phyloP scores from a whole-genome alignment of 92 coral and sea anemone species.

The Umimayanthus kanabou region DNA sequence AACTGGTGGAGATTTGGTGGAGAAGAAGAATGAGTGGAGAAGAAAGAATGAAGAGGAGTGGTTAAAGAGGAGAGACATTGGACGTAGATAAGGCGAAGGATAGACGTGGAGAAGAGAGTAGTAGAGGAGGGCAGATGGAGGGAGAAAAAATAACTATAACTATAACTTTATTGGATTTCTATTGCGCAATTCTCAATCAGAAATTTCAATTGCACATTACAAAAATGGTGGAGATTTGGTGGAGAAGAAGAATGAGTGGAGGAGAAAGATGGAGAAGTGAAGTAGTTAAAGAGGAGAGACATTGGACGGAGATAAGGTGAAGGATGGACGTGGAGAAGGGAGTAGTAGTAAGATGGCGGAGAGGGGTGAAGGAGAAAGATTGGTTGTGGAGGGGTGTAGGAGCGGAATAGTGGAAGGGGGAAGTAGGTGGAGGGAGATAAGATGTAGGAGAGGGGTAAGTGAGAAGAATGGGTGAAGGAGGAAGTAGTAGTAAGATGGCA shows the following conservation, averaged over 20 bases:
- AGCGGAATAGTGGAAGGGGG: conserved; percentile 11
- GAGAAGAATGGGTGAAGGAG: not conserved
- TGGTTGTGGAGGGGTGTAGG: not conserved
- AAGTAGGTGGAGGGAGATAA: conserved; percentile 8
- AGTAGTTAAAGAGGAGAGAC: conserved; percentile 10
- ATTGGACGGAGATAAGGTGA: not conserved
- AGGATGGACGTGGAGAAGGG: not conserved
- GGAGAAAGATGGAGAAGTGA: not conserved
- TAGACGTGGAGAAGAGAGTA: not conserved
- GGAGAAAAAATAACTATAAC: not conserved
- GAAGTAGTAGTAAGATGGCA: not conserved
- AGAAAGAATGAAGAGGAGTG: not conserved
- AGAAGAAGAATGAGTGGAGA: not conserved
- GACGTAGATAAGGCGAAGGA: not conserved
- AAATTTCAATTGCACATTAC: too few species aligned
- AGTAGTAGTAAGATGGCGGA: not conserved
- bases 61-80: conserved; percentile 9
- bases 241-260: not conserved
- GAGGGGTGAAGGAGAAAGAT: not conserved
- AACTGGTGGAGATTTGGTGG: not conserved
- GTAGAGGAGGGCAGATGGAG: not conserved
- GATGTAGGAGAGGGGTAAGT: not conserved
- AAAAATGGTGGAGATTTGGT: not conserved
- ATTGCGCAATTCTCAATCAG: too few species aligned
- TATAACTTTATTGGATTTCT: too few species aligned